Conservation (phyloP, 1,140 invertebrate genomes). For the Papilio polyxenes region DNA sequence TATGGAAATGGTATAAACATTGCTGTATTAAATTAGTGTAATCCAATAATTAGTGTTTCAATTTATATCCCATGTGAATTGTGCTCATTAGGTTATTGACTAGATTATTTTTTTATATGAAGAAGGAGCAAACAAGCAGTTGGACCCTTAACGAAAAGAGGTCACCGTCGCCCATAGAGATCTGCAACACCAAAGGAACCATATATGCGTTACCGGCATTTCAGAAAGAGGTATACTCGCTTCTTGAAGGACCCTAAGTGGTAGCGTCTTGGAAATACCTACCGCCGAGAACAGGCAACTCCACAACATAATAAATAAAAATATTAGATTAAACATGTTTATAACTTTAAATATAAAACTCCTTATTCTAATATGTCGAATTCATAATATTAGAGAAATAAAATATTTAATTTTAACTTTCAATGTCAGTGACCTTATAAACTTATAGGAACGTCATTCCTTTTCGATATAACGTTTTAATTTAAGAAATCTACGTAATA, state of each 20-base stretch:
- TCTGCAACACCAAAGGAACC: too few species aligned
- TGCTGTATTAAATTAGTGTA: slow-evolving; percentile 77
- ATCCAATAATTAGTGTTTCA: slow-evolving; percentile 62
- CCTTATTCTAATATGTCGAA: neutral
- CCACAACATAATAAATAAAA: too few species aligned
- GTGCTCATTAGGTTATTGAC: neutral
- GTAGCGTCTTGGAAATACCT: too few species aligned
- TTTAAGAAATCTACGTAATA: slow-evolving; percentile 43
- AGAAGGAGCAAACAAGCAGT: too few species aligned
- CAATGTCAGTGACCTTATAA: neutral
- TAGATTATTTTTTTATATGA: too few species aligned
- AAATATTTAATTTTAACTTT: neutral
- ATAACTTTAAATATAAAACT: neutral
- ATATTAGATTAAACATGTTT: too few species aligned
- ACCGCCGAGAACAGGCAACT: too few species aligned
- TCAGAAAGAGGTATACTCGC: too few species aligned
- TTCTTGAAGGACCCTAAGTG: too few species aligned
- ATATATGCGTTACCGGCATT: too few species aligned
- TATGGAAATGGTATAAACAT: slow-evolving; percentile 71
- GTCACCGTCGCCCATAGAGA: too few species aligned
- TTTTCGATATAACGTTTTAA: slow-evolving; percentile 37
- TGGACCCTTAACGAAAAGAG: too few species aligned
- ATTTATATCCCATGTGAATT: slow-evolving; percentile 28
- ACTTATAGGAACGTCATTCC: neutral
- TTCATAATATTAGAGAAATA: neutral